Base-by-base conservation (phyloP, 2,888 invertebrate genomes). In the Rutpela maculata region DNA sequence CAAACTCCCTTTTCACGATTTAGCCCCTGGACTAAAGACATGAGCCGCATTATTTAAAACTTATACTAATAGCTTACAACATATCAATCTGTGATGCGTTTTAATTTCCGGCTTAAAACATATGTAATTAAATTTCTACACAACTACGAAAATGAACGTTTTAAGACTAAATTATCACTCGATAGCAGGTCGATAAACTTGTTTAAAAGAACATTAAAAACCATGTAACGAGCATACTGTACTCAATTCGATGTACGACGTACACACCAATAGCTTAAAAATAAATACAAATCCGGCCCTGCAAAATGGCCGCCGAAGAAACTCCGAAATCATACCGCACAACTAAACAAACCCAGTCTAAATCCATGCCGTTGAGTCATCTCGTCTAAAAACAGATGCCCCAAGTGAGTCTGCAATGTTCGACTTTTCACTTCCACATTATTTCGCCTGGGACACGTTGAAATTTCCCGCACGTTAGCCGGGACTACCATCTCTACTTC, bases 301-400 rank as follows among this genome's bases (percentile, higher is more conserved):
- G 75, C 5, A 82, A 81, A 84, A 68, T 63, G 65, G 43, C 62
- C 75, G 81, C 78, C 76, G 80, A 82, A 82, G 80, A 83, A 84
- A 85, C 83, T 82, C 55, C 80, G 66, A 79, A 76, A 75, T 71
- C 62, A 80, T 80, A 80, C 81, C 79, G 83, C 81, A 82, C 85
- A 85, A 84, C 87, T 84, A 87, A 88, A 87, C 87, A 87, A 87
- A 87, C 67, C 86, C 80, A 77, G 81, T 85, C 88, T 88, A 88
- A 87, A 86, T 86, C 81, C 75, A 86, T 84, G 80, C 68, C 71
- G 76, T 81, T 87, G 87, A 87, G 80, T 87, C 87, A 87, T 78
- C 74, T 69, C 38, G 77, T 83, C 87, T 87, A 87, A 86, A 87
- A 86, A 86, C 85, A 83, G 84, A 83, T 77, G 81, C 82, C 84